Conservation (phyloP, 2,113 vertebrate genomes). For the Chloroceryle aenea region DNA sequence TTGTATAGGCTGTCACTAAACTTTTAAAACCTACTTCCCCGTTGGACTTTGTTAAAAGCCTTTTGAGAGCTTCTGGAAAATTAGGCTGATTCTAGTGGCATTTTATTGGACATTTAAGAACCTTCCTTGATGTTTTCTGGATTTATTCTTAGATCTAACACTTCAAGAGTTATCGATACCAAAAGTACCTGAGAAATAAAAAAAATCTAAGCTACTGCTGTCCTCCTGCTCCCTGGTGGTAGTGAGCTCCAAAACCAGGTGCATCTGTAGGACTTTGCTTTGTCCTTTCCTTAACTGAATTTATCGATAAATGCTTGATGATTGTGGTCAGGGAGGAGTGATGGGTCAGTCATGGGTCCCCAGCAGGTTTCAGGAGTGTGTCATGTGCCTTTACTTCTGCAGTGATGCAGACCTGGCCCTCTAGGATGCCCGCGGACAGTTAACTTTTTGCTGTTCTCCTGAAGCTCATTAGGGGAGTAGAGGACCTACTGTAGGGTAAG, state of each 20-base stretch:
- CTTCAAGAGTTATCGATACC: neutral
- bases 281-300: neutral
- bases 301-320: accelerated
- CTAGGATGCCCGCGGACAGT: neutral
- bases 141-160: neutral
- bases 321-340: neutral
- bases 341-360: neutral
- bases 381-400: neutral
- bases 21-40: neutral
- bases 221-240: neutral
- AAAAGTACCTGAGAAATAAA: neutral
- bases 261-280: neutral
- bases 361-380: neutral
- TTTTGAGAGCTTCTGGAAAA: neutral
- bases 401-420: neutral
- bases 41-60: neutral
- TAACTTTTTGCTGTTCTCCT: neutral
- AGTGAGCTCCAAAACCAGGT: neutral
- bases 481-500: neutral
- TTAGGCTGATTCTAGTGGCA: neutral
- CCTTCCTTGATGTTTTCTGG: neutral
- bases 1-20: neutral
- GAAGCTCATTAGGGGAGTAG: neutral
- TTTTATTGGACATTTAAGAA: neutral
- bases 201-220: neutral